Evolutionary conservation across 2,888 invertebrate genomes (phyloP), one percentile per base, ranked within the genome.

Genomic region (Drosophila fungiperda): DNA sequence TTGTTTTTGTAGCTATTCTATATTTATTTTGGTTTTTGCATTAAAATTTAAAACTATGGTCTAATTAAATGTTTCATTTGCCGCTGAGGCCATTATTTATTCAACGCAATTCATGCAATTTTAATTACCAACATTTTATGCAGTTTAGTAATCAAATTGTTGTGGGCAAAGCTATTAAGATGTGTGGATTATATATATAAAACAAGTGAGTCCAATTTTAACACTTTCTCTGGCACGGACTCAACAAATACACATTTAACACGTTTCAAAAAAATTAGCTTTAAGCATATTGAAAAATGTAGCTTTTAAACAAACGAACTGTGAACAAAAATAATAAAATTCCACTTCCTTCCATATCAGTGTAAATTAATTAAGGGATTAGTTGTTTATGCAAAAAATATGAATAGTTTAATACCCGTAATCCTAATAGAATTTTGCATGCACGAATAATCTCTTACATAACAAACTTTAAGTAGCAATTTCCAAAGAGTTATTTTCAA

Each of bases 31-130:
- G 26, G 20, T n/a, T 4, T 29, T 40, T 45, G n/a, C 74, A 68
- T 70, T 65, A 52, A 65, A 72, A 52, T 83, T 63, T 74, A 74
- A 62, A 69, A 75, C 75, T 78, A 72, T 78, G 73, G 62, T 58
- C 84, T 82, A 87, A 87, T 87, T 87, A 81, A 87, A 78, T 68
- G 64, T 50, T 66, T 40, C 66, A 69, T 73, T 78, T 75, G 72
- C 55, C 73, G 55, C 67, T 73, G 64, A 60, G 40, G 9, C 62
- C 17, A 52, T 61, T 62, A 63, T 68, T 70, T 73, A 72, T 66
- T 72, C 63, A 71, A 80, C 50, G 50, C 71, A 69, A 71, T 69
- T 78, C 49, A 55, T 52, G 36, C 33, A 69, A 66, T 69, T 75
- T 60, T 64, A 69, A 76, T 29, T 35, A 35, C 35, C 1, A n/a